phyloP scores from a whole-genome alignment of 2,113 vertebrate genomes.

The Heterotis niloticus region DNA sequence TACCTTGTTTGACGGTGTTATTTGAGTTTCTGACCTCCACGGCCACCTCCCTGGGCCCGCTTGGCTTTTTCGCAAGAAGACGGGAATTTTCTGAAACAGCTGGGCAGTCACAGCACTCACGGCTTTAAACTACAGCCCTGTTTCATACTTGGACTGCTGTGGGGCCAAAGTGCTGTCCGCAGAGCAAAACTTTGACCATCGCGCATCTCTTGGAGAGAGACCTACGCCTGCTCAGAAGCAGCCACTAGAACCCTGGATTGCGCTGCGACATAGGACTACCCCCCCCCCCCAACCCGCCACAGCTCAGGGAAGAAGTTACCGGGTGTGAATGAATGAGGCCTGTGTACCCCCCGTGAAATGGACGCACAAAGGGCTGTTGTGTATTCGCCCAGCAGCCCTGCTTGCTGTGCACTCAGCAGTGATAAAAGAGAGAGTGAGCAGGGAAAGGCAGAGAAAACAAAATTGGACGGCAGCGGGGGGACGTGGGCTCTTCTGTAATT shows the following conservation, averaged over 20 bases:
- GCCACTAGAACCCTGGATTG: slow-evolving; percentile 13
- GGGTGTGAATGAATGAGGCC: slow-evolving; percentile 51
- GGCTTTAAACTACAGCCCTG: too few species aligned
- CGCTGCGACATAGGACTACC: background rate
- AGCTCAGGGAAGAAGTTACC: slow-evolving; percentile 42
- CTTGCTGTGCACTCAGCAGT: slow-evolving; percentile 56
- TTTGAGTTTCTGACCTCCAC: too few species aligned
- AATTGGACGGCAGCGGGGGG: slow-evolving; percentile 43
- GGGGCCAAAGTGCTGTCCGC: too few species aligned
- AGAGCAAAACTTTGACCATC: too few species aligned
- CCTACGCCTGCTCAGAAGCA: slow-evolving; percentile 8
- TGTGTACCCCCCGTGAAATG: slow-evolving; percentile 41
- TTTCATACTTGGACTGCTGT: too few species aligned
- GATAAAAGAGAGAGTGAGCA: slow-evolving; percentile 44
- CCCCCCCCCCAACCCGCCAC: slow-evolving; percentile 21
- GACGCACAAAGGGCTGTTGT: slow-evolving; percentile 46
- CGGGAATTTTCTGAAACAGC: too few species aligned
- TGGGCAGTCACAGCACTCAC: too few species aligned
- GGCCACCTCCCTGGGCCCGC: too few species aligned
- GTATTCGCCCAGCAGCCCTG: slow-evolving; percentile 47
- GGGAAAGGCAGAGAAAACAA: slow-evolving; percentile 43
- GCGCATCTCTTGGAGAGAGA: background rate
- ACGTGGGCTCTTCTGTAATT: slow-evolving; percentile 70
- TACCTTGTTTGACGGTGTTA: too few species aligned
- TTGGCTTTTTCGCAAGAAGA: too few species aligned